These are phyloP conservation scores for Lepeophtheirus nordmannii DNA, from an alignment of 2,888 invertebrate genomes.

Conservation along the genomic window DNA sequence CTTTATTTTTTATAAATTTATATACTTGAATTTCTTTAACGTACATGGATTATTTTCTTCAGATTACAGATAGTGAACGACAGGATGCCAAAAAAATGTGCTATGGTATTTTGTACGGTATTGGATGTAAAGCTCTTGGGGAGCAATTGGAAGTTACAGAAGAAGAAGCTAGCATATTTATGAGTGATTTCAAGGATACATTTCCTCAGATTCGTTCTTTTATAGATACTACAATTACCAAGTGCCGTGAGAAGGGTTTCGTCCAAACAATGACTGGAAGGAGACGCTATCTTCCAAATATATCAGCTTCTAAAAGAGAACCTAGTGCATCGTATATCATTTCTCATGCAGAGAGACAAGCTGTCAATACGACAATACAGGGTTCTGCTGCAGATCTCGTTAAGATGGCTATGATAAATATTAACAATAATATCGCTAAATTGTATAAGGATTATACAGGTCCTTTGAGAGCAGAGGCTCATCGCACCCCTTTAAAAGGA, in stretches of 20 bases:
- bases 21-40: neutral
- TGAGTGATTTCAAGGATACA: conserved; percentile 50
- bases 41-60: neutral
- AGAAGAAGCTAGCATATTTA: conserved; percentile 52
- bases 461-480: neutral
- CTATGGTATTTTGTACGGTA: conserved; percentile 94
- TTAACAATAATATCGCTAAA: conserved; percentile 41
- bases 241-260: conserved; percentile 50
- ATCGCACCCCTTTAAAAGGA: conserved; percentile 28
- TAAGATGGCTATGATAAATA: conserved; percentile 69
- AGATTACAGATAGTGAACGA: conserved; percentile 53
- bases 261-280: conserved; percentile 68
- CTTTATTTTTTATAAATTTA: neutral
- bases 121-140: conserved; percentile 66
- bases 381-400: conserved; percentile 92
- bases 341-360: conserved; percentile 65
- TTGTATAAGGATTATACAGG: conserved; percentile 26
- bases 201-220: conserved; percentile 53
- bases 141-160: conserved; percentile 61
- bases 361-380: conserved; percentile 85
- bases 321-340: neutral
- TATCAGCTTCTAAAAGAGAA: neutral
- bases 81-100: conserved; percentile 72
- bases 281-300: conserved; percentile 43
- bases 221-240: conserved; percentile 43